A percentile compares a stretch with the other conserved stretches of the same genome.
Evolutionary conservation across 2,113 vertebrate genomes (phyloP).

Genomic region (Rhagologus leucostigma): DNA sequence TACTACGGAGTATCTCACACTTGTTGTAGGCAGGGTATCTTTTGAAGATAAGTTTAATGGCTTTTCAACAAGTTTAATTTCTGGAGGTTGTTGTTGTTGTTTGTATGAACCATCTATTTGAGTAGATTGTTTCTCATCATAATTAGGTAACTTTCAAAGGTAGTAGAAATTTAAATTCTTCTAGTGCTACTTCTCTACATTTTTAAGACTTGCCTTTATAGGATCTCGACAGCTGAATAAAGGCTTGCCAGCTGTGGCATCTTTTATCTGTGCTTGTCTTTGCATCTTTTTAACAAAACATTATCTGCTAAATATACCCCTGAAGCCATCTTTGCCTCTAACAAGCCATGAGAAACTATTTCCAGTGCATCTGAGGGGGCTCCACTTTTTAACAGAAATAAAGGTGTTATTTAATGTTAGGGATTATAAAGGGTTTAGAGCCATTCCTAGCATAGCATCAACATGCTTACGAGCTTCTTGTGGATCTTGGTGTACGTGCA

Average conservation of each 20-base stretch:
- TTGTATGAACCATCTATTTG: not conserved
- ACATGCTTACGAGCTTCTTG: not conserved
- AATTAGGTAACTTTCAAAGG: not conserved
- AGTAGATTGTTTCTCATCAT: not conserved
- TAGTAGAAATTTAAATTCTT: not conserved
- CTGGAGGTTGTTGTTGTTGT: not conserved
- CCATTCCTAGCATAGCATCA: not conserved
- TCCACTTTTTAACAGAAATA: not conserved
- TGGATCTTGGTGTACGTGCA: not conserved
- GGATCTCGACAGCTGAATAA: not conserved
- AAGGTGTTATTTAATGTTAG: not conserved
- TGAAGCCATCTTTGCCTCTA: not conserved
- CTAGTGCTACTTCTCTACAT: not conserved
- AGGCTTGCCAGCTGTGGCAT: not conserved
- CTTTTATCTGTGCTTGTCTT: not conserved
- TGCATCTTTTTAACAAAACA: not conserved
- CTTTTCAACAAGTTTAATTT: not conserved
- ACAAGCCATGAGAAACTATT: not conserved
- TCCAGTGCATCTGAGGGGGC: not conserved
- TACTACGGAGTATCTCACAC: fast-evolving
- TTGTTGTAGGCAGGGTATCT: not conserved
- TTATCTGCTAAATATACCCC: not conserved
- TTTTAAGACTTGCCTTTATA: not conserved
- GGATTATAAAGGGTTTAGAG: not conserved
- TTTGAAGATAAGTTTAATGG: not conserved